Evolutionary conservation across 2,797 vertebrate species (phyloP).

Genomic region (Gadopsis marmoratus): DNA sequence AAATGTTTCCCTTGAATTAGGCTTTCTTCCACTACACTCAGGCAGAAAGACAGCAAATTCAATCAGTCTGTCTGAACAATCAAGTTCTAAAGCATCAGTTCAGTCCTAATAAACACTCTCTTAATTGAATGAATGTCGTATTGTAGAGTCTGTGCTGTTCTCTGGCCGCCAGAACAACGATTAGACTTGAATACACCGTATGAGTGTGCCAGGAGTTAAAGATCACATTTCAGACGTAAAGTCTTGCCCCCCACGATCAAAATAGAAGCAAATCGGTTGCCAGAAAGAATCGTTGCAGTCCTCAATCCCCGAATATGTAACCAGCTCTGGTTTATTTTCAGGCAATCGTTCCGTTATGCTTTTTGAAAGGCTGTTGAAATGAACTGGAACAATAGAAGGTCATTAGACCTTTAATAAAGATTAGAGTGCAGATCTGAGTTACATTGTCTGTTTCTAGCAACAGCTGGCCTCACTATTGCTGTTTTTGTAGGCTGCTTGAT

Average conservation of each 20-base stretch:
- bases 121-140: not conserved
- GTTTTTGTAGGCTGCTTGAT: constrained; percentile 21
- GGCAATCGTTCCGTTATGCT: not conserved
- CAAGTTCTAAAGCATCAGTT: not conserved
- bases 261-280: constrained; percentile 26
- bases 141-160: not conserved
- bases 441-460: constrained; percentile 15
- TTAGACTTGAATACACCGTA: constrained; percentile 5
- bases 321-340: constrained; percentile 18
- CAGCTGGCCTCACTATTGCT: constrained; percentile 8
- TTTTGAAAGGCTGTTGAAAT: constrained; percentile 20
- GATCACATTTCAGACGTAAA: constrained; percentile 30
- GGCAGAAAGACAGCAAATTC: not conserved
- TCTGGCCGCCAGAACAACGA: not conserved
- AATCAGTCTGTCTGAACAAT: not conserved
- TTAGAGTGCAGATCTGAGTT: not conserved
- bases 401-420: not conserved
- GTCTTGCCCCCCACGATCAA: constrained; percentile 23
- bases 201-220: constrained; percentile 16
- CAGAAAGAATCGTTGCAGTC: not conserved
- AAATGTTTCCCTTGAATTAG: constrained; percentile 5
- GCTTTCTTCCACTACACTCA: constrained; percentile 3
- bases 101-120: not conserved
- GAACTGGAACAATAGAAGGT: not conserved
- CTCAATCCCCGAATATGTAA: not conserved